Base-by-base conservation (phyloP, 2,113 vertebrate genomes). In the Sminthopsis crassicaudata region DNA sequence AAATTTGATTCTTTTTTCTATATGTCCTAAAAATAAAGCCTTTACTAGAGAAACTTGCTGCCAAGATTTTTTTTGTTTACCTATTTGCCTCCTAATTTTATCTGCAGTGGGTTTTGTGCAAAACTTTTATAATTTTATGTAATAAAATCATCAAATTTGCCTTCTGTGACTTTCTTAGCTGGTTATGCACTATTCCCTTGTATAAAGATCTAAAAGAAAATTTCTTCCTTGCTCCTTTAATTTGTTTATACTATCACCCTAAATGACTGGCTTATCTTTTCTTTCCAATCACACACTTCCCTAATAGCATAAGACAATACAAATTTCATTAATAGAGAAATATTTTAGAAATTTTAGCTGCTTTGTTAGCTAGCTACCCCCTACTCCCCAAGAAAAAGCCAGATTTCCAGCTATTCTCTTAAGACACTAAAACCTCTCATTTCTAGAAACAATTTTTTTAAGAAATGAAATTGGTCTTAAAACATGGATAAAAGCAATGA, bases 281-380 rank as follows among this genome's bases (percentile, higher is more conserved):
- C 67, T 84, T 42, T 84, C 67, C 67, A 84, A 42, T 84, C n/a
- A 84, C 2, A 22, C 42, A 42, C 7, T 22, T 84, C 19, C 42
- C n/a, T 84, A 42, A 84, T 84, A 42, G 23, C n/a, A 84, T 76
- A 46, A 91, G 53, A 89, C 93, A 96, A 90, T 14, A 95, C 76
- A 90, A 95, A n/a, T 42, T 92, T 30, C 53, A 55, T 93, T 94
- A 95, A 36, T 46, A 93, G 19, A 89, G 42, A 90, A 94, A 53
- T 88, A 93, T 9, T 9, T 24, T 92, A 46, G 90, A 89, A 91
- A 94, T 90, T 0, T 10, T 53, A 51, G 26, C 53, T 51, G 24
- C 53, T 57, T 42, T 22, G 89, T 14, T 53, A 30, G 24, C 30
- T 60, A 30, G 89, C n/a, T 19, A 50, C 30, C 0, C 0, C 10